Evolutionary conservation across 37 sponge, comb jelly and placozoan genomes (phyloP), one percentile per base, ranked within the genome.

Genomic region (Theonella swinhoei): DNA sequence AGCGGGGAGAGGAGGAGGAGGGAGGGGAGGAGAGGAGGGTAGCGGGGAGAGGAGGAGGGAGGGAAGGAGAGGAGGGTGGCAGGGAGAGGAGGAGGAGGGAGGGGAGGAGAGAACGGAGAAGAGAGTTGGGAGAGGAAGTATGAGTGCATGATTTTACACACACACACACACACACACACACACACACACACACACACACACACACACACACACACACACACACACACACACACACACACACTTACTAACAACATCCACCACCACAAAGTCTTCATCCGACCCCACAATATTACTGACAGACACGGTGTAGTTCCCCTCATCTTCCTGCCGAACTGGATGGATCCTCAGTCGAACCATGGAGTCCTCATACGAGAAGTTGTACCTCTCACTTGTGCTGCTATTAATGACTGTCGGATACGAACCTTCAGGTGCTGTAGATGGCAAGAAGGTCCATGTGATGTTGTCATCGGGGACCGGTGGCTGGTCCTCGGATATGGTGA

Each of bases 221-320:
- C 8, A 24, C 7, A 24, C 38, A 70, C 8, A 24, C 5, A 70
- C 38, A 70, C 37, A 70, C 8, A 70, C 7, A 70, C 37, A 63
- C 80, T 42, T 26, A 80, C 80, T 29, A 42, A 64, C 58, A 29
- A 70, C 72, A 0, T 82, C 64, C 63, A 82, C 9, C 24, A 1
- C 23, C 36, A 82, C 34, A 4, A 20, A 3, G 39, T 26, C 26
- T 11, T 62, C 20, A 9, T 60, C 42, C 61, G 0, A 4, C 14
- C 73, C 82, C 24, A 71, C 36, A 2, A 62, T 25, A 36, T 63
- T 59, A 20, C 30, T 7, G 20, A 82, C 62, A 29, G 22, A 9
- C 41, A 82, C 5, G 0, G 42, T 72, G 38, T 73, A 82, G 22
- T 30, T 72, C 7, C 63, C 82, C 42, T 59, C 62, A 62, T 82